Conservation (phyloP, 2,797 vertebrate species). For the Microctenopoma steveboyesi region DNA sequence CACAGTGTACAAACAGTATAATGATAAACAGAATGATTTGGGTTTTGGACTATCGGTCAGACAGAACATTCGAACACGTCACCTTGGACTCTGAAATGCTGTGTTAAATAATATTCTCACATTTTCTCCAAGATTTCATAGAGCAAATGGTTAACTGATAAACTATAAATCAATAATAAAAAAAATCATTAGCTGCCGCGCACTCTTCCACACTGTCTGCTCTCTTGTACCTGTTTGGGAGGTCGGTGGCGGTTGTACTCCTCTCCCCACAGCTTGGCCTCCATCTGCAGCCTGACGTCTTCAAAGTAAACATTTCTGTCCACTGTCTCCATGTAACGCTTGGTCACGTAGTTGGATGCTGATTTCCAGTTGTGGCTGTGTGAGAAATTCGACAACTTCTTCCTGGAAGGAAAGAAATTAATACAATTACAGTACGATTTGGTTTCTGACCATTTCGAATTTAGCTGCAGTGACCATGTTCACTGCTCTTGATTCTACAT, state of each 20-base stretch:
- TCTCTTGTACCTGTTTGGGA: conserved; percentile 91
- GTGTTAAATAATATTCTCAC: background rate
- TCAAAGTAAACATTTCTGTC: conserved; percentile 93
- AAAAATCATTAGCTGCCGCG: background rate
- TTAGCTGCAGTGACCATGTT: too few relatives aligned
- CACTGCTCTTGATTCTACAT: too few relatives aligned
- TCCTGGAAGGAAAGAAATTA: conserved; percentile 79
- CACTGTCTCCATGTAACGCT: conserved; percentile 92
- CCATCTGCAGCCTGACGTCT: conserved; percentile 96
- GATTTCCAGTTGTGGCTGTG: conserved; percentile 95
- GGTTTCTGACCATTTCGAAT: too few relatives aligned
- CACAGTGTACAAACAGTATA: background rate
- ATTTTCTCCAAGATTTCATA: background rate
- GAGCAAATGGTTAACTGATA: background rate
- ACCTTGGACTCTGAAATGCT: background rate
- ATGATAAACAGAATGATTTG: background rate
- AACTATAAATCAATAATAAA: background rate
- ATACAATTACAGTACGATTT: background rate
- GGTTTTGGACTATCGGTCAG: background rate
- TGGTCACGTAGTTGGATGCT: conserved; percentile 95
- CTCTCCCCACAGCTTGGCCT: conserved; percentile 98
- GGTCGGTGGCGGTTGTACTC: conserved; percentile 96
- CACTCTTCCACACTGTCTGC: too few relatives aligned
- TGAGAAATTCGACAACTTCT: conserved; percentile 96
- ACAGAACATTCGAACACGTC: background rate